A percentile compares a stretch with the other conserved stretches of the same genome.
These are phyloP conservation scores for human (Homo sapiens) DNA, from an alignment of 2,113 vertebrate species.

Conservation along the genomic window GRCh38 chrX:21985001-21985500, in stretches of 20 bases:
- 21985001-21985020: background rate
- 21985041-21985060: background rate
- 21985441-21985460: conserved; percentile 73
- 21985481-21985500: background rate
- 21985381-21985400: background rate
- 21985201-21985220: conserved; percentile 97
- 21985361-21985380: background rate
- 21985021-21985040: background rate
- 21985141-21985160: conserved; percentile 99
- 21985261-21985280: background rate
- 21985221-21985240: conserved; percentile 86
- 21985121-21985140: conserved; percentile 50
- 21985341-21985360: background rate
- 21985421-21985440: conserved; percentile 68
- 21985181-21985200: conserved; percentile 96
- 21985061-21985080: background rate
- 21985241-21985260: background rate
- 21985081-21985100: background rate
- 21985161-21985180: conserved; percentile 97
- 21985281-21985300: background rate
- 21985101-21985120: background rate
- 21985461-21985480: background rate
- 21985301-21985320: background rate
- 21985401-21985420: background rate
- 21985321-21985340: background rate